Percentiles rank a stretch among this genome's conserved stretches.
These are phyloP conservation scores for Poeciliopsis prolifica DNA, from an alignment of 2,113 vertebrate species.

Conservation along the genomic window DNA sequence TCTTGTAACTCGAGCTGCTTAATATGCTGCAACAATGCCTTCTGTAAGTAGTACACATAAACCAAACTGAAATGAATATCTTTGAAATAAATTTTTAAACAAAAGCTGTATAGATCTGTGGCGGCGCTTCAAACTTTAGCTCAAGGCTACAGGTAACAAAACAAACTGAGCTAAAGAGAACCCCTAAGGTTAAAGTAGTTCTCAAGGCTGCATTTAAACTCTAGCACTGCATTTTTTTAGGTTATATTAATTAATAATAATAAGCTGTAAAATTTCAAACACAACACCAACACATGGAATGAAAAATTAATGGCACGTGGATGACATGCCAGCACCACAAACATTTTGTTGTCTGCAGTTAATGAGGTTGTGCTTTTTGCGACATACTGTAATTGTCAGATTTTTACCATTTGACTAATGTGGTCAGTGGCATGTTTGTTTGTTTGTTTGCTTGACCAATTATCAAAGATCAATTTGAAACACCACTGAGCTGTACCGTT, in stretches of 20 bases:
- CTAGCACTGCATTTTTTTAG: constrained; percentile 23
- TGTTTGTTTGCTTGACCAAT: constrained; percentile 48
- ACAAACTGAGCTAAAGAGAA: constrained; percentile 4
- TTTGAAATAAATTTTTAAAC: background rate
- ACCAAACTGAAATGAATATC: background rate
- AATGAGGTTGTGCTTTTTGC: constrained; percentile 35
- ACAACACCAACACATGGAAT: constrained; percentile 26
- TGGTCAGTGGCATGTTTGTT: constrained; percentile 51
- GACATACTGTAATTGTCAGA: constrained; percentile 13
- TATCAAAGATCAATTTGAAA: constrained; percentile 42
- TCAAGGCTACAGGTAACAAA: constrained; percentile 23
- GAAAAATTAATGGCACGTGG: constrained; percentile 33
- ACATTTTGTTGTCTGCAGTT: constrained; percentile 32
- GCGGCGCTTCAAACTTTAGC: constrained; percentile 4
- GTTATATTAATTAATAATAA: constrained; percentile 30
- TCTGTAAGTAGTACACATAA: background rate
- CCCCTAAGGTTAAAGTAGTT: constrained; percentile 11
- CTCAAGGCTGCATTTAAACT: constrained; percentile 20
- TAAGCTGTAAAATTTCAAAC: constrained; percentile 38
- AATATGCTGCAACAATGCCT: background rate
- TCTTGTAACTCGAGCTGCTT: background rate
- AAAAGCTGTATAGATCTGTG: constrained; percentile 1
- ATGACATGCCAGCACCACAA: constrained; percentile 28
- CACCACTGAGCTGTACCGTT: constrained; percentile 1
- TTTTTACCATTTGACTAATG: constrained; percentile 39